A percentile compares a stretch with the other conserved stretches of the same genome.
phyloP scores from a whole-genome alignment of 2,797 vertebrate species.

The Sphenodon punctatus region DNA sequence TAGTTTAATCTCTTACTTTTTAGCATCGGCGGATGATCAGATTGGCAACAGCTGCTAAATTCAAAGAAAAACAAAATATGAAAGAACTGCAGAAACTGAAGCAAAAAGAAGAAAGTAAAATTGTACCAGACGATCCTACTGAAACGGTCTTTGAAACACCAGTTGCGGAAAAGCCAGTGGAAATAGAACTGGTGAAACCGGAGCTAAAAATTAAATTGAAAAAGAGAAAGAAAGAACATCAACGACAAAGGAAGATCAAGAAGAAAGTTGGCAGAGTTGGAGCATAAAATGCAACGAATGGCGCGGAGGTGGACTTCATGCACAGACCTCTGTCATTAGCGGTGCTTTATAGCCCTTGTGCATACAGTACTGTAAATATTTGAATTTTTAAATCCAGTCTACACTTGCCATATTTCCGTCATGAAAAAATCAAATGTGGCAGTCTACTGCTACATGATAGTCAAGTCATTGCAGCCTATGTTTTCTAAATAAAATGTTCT shows the following conservation, averaged over 20 bases:
- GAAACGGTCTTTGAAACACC: conserved; percentile 88
- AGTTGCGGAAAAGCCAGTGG: conserved; percentile 80
- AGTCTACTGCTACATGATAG: background rate
- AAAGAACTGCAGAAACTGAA: conserved; percentile 87
- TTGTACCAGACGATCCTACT: conserved; percentile 83
- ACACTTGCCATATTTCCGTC: conserved; percentile 12
- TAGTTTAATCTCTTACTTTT: background rate
- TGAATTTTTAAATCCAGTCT: background rate
- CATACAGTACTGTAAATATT: conserved; percentile 48
- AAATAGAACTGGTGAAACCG: conserved; percentile 82
- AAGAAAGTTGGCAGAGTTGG: conserved; percentile 62
- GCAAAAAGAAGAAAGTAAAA: conserved; percentile 75
- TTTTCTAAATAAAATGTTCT: background rate
- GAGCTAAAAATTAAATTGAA: conserved; percentile 76
- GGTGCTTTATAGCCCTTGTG: conserved; percentile 22
- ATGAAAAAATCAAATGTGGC: background rate
- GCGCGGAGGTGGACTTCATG: no score
- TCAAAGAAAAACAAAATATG: conserved; percentile 89
- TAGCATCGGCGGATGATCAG: conserved; percentile 87
- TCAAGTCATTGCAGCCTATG: background rate
- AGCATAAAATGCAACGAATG: conserved; percentile 48
- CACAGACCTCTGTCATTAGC: background rate
- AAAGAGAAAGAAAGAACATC: conserved; percentile 83
- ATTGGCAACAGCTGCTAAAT: conserved; percentile 84
- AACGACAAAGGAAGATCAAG: conserved; percentile 83